Percentiles rank a stretch among this genome's conserved stretches.
These are phyloP conservation scores for Acanthopagrus latus DNA, from an alignment of 2,797 vertebrate genomes.

Conservation along the genomic window DNA sequence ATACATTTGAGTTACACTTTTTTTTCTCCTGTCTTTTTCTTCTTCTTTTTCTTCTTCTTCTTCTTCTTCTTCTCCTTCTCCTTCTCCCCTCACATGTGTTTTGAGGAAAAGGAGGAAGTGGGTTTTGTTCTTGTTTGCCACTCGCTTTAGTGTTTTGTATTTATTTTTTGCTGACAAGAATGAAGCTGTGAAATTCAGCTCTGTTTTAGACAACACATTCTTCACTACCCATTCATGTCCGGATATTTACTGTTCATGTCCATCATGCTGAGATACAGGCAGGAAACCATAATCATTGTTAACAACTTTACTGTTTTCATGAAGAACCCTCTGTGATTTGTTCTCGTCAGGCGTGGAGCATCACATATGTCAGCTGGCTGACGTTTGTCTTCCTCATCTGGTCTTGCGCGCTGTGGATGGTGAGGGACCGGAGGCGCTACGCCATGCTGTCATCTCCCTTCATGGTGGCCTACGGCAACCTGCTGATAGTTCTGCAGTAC, in stretches of 20 bases:
- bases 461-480: constrained; percentile 95
- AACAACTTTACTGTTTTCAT: background rate
- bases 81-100: too few relatives aligned
- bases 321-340: background rate
- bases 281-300: background rate
- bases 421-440: constrained; percentile 92
- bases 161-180: too few relatives aligned
- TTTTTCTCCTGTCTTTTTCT: background rate
- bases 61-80: too few relatives aligned
- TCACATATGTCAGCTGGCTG: constrained; percentile 97
- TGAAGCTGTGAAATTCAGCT: too few relatives aligned
- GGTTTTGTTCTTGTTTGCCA: too few relatives aligned
- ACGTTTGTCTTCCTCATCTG: constrained; percentile 96
- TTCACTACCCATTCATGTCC: background rate
- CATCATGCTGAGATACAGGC: background rate
- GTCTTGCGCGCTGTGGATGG: constrained; percentile 97
- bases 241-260: background rate
- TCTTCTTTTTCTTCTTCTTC: too few relatives aligned
- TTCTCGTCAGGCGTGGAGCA: constrained; percentile 93
- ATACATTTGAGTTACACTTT: background rate
- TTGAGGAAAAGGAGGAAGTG: too few relatives aligned
- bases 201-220: background rate
- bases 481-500: constrained; percentile 93
- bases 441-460: constrained; percentile 98
- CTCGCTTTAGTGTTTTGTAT: too few relatives aligned